Base-by-base conservation (phyloP, 2,888 invertebrate species). In the Morinoia aosen region DNA sequence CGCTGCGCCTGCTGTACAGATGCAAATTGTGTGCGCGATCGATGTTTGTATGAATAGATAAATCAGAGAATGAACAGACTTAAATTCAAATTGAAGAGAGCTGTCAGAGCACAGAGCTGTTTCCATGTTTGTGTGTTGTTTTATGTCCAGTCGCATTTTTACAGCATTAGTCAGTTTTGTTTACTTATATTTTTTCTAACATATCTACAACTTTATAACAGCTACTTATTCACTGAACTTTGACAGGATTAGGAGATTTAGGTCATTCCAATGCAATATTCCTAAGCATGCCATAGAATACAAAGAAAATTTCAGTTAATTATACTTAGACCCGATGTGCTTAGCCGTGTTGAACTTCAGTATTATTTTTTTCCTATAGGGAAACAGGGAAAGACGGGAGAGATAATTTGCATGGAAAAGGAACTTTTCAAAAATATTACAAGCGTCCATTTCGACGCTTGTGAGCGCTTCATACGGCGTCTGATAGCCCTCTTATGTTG, bases 1-100 rank as follows among this genome's bases (percentile, higher is more conserved):
- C 95, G 57, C 90, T 95, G 90, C 96, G 96, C 88, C 57, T 57
- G 93, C 57, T n/a, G 12, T 2, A 33, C 25, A 33, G 25, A 33
- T 2, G 76, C 76, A 0, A 76, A 76, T 33, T 25, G 61, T 61
- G 12, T 2, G 61, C 61, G 8, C 19, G 61, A 61, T 61, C 19
- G 12, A 61, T 61, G 19, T 5, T 16, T 61, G 61, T 19, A 61
- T 12, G 19, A 61, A 19, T 8, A 61, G 8, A 61, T 48, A 4
- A 19, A 19, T 61, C 61, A 19, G 61, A 16, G 8, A 8, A 3
- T 61, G 61, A 61, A 61, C 61, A 16, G 61, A 5, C 16, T 16
- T 61, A 19, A 61, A 61, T 48, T 61, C 61, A 61, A 61, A 61
- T 61, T 61, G 61, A 2, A 61, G 19, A 61, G 2, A 2, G 61